These are phyloP conservation scores for Labeo rohita DNA, from an alignment of 2,113 vertebrate genomes.

Conservation along the genomic window DNA sequence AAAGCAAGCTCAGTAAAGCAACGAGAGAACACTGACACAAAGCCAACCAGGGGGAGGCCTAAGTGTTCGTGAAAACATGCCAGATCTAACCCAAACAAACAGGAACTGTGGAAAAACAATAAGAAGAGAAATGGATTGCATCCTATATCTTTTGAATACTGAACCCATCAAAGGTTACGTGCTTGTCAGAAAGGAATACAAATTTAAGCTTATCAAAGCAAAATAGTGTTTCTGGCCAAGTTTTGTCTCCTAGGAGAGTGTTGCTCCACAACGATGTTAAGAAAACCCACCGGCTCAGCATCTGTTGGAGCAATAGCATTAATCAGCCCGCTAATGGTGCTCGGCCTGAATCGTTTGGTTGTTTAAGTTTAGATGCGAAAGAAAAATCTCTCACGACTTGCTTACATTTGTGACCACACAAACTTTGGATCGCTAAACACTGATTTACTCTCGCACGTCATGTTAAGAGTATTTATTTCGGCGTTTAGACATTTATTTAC, in stretches of 20 bases:
- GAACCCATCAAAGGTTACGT: constrained; percentile 1
- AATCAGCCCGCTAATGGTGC: constrained; percentile 18
- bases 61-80: constrained; percentile 18
- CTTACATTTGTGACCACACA: constrained; percentile 31
- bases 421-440: constrained; percentile 4
- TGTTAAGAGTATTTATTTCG: constrained; percentile 25
- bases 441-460: constrained; percentile 25
- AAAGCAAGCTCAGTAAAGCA: constrained; percentile 68
- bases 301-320: constrained; percentile 3
- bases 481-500: constrained; percentile 21
- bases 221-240: not conserved
- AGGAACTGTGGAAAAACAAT: constrained; percentile 26
- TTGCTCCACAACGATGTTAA: constrained; percentile 6
- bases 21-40: constrained; percentile 46
- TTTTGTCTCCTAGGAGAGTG: not conserved
- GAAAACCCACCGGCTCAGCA: constrained; percentile 11
- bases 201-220: not conserved
- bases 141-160: constrained; percentile 1
- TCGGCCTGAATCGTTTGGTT: constrained; percentile 14
- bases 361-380: constrained; percentile 30
- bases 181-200: not conserved
- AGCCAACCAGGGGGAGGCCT: constrained; percentile 12
- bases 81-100: constrained; percentile 38
- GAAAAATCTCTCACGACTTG: constrained; percentile 33
- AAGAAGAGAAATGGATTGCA: constrained; percentile 43